A percentile compares a stretch with the other conserved stretches of the same genome.
Evolutionary conservation across 1,140 invertebrate species (phyloP).

Genomic region (Leptinotarsa lineolata): DNA sequence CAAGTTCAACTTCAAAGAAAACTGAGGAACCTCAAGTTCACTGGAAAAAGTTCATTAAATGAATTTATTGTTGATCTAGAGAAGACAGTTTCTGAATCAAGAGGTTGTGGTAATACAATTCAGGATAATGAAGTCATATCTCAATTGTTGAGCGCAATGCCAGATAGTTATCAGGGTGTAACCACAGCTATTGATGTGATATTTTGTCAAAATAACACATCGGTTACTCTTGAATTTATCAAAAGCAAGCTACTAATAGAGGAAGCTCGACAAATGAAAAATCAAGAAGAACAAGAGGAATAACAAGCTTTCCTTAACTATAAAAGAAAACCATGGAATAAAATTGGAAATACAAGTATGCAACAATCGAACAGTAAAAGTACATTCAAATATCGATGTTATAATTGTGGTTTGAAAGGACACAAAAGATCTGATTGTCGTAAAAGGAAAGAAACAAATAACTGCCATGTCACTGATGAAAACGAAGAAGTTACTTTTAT

Average conservation of each 20-base stretch:
- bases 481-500: background rate
- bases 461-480: background rate
- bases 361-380: background rate
- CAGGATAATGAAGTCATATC: conserved; percentile 11
- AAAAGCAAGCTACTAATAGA: conserved; percentile 8
- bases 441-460: background rate
- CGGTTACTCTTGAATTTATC: conserved; percentile 19
- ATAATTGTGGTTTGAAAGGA: background rate
- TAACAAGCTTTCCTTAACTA: background rate
- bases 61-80: conserved; percentile 23
- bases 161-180: conserved; percentile 1
- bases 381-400: background rate
- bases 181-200: conserved; percentile 28
- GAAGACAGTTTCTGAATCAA: conserved; percentile 17
- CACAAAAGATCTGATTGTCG: conserved; percentile 12
- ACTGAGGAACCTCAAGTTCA: conserved; percentile 22
- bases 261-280: background rate
- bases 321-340: background rate
- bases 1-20: conserved; percentile 22
- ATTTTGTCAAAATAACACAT: conserved; percentile 13
- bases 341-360: background rate
- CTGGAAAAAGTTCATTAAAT: conserved; percentile 3
- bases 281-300: background rate
- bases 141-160: conserved; percentile 19
- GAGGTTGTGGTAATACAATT: background rate